These are phyloP conservation scores for Habroteleia sp. DNA, from an alignment of 2,888 invertebrate species.

Conservation along the genomic window DNA sequence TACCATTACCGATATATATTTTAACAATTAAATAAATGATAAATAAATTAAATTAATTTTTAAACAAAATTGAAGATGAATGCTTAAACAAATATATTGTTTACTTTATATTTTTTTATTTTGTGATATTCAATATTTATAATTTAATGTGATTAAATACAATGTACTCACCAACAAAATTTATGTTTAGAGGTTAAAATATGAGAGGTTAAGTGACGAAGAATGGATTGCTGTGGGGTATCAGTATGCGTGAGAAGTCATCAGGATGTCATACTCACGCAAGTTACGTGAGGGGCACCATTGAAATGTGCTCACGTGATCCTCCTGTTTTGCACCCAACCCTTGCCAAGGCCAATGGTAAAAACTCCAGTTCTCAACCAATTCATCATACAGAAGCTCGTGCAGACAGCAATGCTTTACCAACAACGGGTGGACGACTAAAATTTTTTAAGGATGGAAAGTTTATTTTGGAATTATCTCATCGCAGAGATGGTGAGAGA, in stretches of 20 bases:
- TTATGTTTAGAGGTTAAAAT: conserved; percentile 77
- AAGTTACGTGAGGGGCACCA: conserved; percentile 80
- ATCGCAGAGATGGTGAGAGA: conserved; percentile 89
- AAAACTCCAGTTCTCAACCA: conserved; percentile 75
- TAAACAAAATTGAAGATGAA: no score
- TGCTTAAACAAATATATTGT: no score
- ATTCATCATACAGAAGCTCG: conserved; percentile 76
- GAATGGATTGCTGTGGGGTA: conserved; percentile 76
- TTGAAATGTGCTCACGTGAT: conserved; percentile 81
- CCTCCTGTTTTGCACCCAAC: conserved; percentile 77
- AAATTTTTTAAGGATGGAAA: conserved; percentile 95
- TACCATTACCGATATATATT: no score
- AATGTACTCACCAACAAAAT: conserved; percentile 5
- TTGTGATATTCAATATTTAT: no score
- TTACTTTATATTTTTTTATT: no score
- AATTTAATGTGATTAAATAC: neutral
- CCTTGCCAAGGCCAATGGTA: conserved; percentile 79
- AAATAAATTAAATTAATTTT: no score
- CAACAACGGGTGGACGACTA: conserved; percentile 87
- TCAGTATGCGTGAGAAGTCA: conserved; percentile 80
- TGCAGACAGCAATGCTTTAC: conserved; percentile 73
- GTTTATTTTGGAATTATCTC: conserved; percentile 92
- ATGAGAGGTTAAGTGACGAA: conserved; percentile 78
- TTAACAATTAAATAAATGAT: no score
- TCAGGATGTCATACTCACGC: conserved; percentile 80